A percentile compares a stretch with the other conserved stretches of the same genome.
These are phyloP conservation scores for Brachionus asplanchnoidis DNA, from an alignment of 1,140 invertebrate species.

Conservation along the genomic window DNA sequence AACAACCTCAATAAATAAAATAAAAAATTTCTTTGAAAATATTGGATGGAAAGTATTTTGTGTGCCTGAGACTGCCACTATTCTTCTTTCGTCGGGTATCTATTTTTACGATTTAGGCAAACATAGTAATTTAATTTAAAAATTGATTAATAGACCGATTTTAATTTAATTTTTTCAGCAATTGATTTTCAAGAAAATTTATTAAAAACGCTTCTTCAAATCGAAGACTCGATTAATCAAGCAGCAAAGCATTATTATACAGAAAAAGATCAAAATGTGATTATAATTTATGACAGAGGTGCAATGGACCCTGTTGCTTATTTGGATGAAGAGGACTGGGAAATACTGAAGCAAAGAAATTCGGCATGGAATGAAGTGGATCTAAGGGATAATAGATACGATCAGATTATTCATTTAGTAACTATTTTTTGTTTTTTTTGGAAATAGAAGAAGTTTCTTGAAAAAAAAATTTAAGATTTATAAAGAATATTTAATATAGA, in stretches of 20 bases:
- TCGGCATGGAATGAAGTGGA: slow-evolving; percentile 89
- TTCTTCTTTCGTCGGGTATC: slow-evolving; percentile 77
- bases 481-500: no score
- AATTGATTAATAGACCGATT: not conserved
- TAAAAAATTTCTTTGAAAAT: slow-evolving; percentile 97
- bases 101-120: slow-evolving; percentile 18
- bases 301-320: slow-evolving; percentile 95
- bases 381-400: slow-evolving; percentile 88
- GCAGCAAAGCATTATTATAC: slow-evolving; percentile 68
- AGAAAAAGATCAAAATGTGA: slow-evolving; percentile 67
- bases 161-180: not conserved
- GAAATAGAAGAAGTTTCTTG: not conserved
- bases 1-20: slow-evolving; percentile 90
- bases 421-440: not conserved
- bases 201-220: slow-evolving; percentile 90
- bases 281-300: slow-evolving; percentile 96
- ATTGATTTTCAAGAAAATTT: slow-evolving; percentile 87
- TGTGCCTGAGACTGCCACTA: slow-evolving; percentile 94
- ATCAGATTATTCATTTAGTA: slow-evolving; percentile 67
- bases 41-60: slow-evolving; percentile 98
- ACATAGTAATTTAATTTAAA: not conserved
- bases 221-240: slow-evolving; percentile 93
- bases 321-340: slow-evolving; percentile 84
- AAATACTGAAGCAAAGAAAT: slow-evolving; percentile 70
- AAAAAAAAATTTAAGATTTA: not conserved